phyloP scores from a whole-genome alignment of 2,888 invertebrate species.

The Aleiodes testaceus region DNA sequence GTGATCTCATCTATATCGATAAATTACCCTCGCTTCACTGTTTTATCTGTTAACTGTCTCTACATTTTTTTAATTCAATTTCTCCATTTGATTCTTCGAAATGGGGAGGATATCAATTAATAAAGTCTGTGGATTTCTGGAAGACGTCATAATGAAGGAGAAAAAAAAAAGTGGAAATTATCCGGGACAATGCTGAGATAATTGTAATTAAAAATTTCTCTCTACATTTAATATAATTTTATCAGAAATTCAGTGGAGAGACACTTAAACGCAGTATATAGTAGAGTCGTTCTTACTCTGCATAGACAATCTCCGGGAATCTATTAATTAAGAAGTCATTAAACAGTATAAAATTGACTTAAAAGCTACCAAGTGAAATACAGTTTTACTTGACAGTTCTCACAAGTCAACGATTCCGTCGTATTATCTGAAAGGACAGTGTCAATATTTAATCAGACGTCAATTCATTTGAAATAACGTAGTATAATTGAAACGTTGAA shows the following conservation, averaged over 20 bases:
- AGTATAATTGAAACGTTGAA: slow-evolving; percentile 7
- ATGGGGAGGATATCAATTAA: too few relatives aligned
- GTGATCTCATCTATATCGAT: slow-evolving; percentile 35
- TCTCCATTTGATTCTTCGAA: background rate
- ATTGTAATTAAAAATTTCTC: too few relatives aligned
- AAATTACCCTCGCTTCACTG: background rate
- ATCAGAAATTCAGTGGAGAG: too few relatives aligned
- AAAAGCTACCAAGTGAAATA: slow-evolving; percentile 48
- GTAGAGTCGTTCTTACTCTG: background rate
- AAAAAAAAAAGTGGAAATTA: too few relatives aligned
- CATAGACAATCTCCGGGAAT: slow-evolving; percentile 43
- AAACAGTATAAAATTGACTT: slow-evolving; percentile 63
- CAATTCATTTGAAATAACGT: slow-evolving; percentile 49
- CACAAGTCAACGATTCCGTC: slow-evolving; percentile 43
- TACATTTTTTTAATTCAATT: background rate
- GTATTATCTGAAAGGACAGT: slow-evolving; percentile 51
- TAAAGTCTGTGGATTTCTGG: too few relatives aligned
- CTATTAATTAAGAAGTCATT: slow-evolving; percentile 63
- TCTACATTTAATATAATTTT: too few relatives aligned
- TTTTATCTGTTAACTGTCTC: background rate
- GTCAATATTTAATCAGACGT: slow-evolving; percentile 63
- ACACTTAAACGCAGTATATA: background rate
- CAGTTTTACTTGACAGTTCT: slow-evolving; percentile 54
- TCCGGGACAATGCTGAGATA: too few relatives aligned
- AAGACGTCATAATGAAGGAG: too few relatives aligned